These are phyloP conservation scores for Orientallactaga sibirica DNA, from an alignment of 2,797 vertebrate species.

Conservation along the genomic window DNA sequence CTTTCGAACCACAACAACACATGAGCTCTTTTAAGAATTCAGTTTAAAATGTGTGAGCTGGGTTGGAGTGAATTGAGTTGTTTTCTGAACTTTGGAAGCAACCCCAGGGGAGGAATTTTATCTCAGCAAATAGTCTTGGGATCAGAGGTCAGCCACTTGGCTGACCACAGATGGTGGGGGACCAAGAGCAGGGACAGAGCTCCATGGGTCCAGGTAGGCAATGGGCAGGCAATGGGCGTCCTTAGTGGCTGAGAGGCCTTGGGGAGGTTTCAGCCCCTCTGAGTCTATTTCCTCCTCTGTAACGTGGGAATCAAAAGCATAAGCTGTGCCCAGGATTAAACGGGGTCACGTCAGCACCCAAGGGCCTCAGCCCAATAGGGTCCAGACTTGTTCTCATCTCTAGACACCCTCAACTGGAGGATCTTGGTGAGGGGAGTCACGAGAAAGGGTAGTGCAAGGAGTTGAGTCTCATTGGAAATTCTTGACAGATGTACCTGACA, in stretches of 20 bases:
- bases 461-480: neutral
- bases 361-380: neutral
- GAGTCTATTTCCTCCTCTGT: constrained; percentile 6
- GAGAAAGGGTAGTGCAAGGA: neutral
- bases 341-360: neutral
- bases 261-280: neutral
- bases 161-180: no score
- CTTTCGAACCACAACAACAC: neutral
- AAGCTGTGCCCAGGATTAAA: neutral
- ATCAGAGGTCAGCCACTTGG: neutral
- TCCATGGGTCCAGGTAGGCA: neutral
- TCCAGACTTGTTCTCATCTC: no score
- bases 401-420: neutral
- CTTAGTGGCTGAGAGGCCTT: neutral
- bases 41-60: no score
- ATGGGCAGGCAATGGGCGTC: neutral
- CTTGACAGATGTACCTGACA: neutral
- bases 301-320: neutral
- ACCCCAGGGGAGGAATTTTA: neutral
- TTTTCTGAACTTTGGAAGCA: neutral
- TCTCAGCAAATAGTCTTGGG: neutral
- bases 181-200: neutral
- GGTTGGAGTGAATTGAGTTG: neutral
- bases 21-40: neutral
- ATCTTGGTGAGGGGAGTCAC: rapidly evolving